Conservation (phyloP, 2,797 vertebrate species). For the Poeciliopsis turneri region DNA sequence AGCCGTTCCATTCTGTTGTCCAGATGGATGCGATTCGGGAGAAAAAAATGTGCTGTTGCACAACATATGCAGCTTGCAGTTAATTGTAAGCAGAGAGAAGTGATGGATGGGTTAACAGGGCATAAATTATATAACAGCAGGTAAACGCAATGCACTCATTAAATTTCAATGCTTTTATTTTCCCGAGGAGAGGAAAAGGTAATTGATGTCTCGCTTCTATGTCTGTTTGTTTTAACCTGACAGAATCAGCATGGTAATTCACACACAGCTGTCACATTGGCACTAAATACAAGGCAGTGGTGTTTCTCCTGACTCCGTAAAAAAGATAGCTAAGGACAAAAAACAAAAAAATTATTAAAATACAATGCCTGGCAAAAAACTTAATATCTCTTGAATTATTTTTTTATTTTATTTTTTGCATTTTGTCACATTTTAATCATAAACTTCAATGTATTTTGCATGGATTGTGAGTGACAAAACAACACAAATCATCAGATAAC, state of each 20-base stretch:
- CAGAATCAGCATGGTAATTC: conserved; percentile 68
- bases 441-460: not conserved
- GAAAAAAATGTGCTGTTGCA: not conserved
- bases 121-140: conserved; percentile 77
- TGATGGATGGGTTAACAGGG: conserved; percentile 78
- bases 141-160: conserved; percentile 77
- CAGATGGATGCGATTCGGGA: conserved; percentile 32
- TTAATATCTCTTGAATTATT: not conserved
- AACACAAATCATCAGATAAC: no score
- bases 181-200: conserved; percentile 71
- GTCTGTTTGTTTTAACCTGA: conserved; percentile 73
- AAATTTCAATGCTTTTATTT: conserved; percentile 76
- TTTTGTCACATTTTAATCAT: not conserved
- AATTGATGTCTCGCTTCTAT: conserved; percentile 77
- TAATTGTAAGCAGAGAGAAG: conserved; percentile 48
- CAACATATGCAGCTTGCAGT: conserved; percentile 47
- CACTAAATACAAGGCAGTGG: conserved; percentile 63
- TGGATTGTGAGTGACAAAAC: not conserved
- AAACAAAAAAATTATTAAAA: conserved; percentile 1
- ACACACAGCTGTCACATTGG: conserved; percentile 67
- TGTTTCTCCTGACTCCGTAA: conserved; percentile 35
- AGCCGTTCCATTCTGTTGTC: conserved; percentile 28
- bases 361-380: not conserved
- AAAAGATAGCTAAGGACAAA: conserved; percentile 25
- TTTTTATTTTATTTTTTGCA: not conserved